phyloP scores from a whole-genome alignment of 2,797 vertebrate species.

The Gymnothorax reevesii region DNA sequence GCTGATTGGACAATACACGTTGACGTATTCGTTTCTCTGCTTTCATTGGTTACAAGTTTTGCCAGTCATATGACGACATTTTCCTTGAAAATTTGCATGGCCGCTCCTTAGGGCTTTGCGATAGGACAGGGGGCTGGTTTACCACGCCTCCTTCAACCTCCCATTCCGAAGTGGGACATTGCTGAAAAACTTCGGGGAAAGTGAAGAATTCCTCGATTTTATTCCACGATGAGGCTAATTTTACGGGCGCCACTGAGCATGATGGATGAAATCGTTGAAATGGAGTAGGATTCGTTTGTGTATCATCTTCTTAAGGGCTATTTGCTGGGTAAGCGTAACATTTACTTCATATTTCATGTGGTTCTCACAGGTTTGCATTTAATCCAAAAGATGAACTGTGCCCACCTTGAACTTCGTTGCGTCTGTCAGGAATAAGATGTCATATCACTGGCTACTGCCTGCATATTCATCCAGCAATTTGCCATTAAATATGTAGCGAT shows the following conservation, averaged over 20 bases:
- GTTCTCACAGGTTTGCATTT: conserved; percentile 22
- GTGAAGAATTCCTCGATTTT: conserved; percentile 49
- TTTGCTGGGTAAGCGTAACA: conserved; percentile 60
- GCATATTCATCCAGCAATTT: not conserved
- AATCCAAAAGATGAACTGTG: not conserved
- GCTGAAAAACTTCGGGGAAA: conserved; percentile 58
- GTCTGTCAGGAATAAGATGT: not conserved
- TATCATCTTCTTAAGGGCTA: conserved; percentile 35
- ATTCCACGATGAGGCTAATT: conserved; percentile 44
- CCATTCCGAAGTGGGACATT: conserved; percentile 52
- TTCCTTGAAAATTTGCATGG: not conserved
- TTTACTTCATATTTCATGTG: conserved; percentile 17
- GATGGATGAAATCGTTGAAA: conserved; percentile 41
- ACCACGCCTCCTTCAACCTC: conserved; percentile 33
- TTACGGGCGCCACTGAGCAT: conserved; percentile 34
- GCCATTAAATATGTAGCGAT: not conserved
- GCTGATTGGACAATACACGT: conserved; percentile 38
- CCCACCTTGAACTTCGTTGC: not conserved
- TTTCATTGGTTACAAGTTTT: conserved; percentile 39
- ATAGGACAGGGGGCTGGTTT: conserved; percentile 25
- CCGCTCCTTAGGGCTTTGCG: conserved; percentile 30
- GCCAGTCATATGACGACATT: conserved; percentile 47
- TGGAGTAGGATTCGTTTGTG: conserved; percentile 52
- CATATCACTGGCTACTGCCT: not conserved
- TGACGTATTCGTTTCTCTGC: conserved; percentile 39